phyloP scores from a whole-genome alignment of 1,140 invertebrate species.

The Apis mellifera region DNA sequence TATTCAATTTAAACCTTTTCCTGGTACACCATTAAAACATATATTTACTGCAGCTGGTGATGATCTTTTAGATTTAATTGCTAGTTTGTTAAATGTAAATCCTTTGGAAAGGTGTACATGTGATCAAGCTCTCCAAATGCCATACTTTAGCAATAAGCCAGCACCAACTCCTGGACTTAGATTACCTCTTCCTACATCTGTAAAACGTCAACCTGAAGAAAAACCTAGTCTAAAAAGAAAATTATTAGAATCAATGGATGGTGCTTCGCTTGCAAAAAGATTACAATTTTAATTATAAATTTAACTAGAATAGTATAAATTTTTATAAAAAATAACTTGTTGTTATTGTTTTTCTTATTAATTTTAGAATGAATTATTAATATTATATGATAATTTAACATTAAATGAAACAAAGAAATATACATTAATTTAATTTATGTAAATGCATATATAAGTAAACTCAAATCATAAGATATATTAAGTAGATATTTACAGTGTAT shows the following conservation, averaged over 20 bases:
- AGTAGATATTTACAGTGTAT: conserved; percentile 7
- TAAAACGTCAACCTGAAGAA: conserved; percentile 83
- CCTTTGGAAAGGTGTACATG: conserved; percentile 92
- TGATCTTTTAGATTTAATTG: conserved; percentile 94
- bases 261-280: conserved; percentile 85
- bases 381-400: conserved; percentile 42
- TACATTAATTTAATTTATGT: not conserved
- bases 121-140: conserved; percentile 90
- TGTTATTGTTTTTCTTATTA: conserved; percentile 14
- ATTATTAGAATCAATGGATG: conserved; percentile 86
- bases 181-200: conserved; percentile 89
- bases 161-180: conserved; percentile 90
- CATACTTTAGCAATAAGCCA: conserved; percentile 95
- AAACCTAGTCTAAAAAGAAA: conserved; percentile 89
- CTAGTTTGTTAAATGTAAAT: conserved; percentile 90
- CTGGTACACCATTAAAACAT: conserved; percentile 91
- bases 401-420: not conserved
- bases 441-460: not conserved
- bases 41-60: conserved; percentile 98
- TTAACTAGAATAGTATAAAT: conserved; percentile 35
- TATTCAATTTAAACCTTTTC: conserved; percentile 94
- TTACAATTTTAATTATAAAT: conserved; percentile 82
- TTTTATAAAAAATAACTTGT: conserved; percentile 28
- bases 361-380: conserved; percentile 46
- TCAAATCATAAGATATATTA: not conserved